Evolutionary conservation across 2,113 vertebrate genomes (phyloP), one percentile per base, ranked within the genome.

Genomic region (Aphelocoma coerulescens): DNA sequence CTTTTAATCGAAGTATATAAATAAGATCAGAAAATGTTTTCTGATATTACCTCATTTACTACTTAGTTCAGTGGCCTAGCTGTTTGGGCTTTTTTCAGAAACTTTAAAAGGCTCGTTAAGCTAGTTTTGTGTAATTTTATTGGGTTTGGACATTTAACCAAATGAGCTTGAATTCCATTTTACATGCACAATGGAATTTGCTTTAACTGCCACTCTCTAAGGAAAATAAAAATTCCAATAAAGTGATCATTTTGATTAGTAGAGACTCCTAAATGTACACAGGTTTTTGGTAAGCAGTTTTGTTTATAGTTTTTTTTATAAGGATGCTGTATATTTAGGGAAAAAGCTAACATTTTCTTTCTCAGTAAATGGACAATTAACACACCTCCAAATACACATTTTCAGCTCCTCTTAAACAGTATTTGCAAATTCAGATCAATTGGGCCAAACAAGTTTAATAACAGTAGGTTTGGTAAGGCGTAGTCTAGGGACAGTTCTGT

Each of bases 151-250:
- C 23, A 63, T 68, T 73, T 75, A 93, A 69, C 16, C 12, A 93
- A 93, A 94, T 86, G 10, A 94, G 33, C 30, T 75, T 89, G 35
- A 89, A 88, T 88, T 81, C 15, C 18, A 41, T 86, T 94, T 93
- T 85, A 76, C n/a, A 63, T 30, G 28, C 18, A 78, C 55, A 93
- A 74, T 88, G 12, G 37, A 85, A 89, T 92, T 91, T 88, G 11
- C 46, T 83, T 66, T 88, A 92, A 90, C 41, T 87, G 26, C 16
- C 43, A 67, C 10, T 26, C 51, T 65, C 48, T 41, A 76, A 46
- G 83, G 48, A 74, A 90, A 96, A 88, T 69, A 55, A 92, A 93
- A 85, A 54, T 12, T 93, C 28, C 58, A 90, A 62, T 91, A 84
- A 91, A 88, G 41, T 51, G 68, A 95, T 86, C 2, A 79, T 69